phyloP scores from a whole-genome alignment of 2,888 invertebrate species.

The Deroplatys truncata region DNA sequence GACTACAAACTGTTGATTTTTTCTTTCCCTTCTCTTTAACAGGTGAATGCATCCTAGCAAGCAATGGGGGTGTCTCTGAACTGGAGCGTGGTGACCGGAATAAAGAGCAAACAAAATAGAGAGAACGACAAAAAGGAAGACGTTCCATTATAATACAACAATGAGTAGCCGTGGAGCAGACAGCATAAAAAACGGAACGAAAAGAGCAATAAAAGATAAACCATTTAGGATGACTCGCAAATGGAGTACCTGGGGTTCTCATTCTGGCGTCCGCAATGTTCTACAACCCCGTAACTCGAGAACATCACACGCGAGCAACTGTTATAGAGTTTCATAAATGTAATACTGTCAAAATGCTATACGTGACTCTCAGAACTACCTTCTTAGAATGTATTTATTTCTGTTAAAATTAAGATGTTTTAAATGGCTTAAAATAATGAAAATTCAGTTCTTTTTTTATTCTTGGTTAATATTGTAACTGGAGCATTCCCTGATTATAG shows the following conservation, averaged over 20 bases:
- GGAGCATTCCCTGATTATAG: too few relatives aligned
- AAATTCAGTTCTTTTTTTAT: too few relatives aligned
- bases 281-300: too few relatives aligned
- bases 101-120: neutral
- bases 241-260: neutral
- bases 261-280: too few relatives aligned
- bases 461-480: too few relatives aligned
- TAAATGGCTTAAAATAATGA: too few relatives aligned
- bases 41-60: neutral
- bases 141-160: neutral
- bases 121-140: neutral
- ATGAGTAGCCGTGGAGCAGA: neutral
- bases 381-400: too few relatives aligned
- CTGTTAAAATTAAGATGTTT: too few relatives aligned
- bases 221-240: neutral
- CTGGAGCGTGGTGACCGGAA: constrained; percentile 18
- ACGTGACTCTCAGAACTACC: too few relatives aligned
- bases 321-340: too few relatives aligned
- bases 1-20: neutral
- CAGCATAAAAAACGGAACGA: neutral
- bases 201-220: neutral
- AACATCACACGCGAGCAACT: too few relatives aligned
- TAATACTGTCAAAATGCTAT: too few relatives aligned
- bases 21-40: neutral
- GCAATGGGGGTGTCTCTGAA: neutral